phyloP scores from a whole-genome alignment of 2,888 invertebrate genomes.

The Scaptodrosophila latifasciaeformis region DNA sequence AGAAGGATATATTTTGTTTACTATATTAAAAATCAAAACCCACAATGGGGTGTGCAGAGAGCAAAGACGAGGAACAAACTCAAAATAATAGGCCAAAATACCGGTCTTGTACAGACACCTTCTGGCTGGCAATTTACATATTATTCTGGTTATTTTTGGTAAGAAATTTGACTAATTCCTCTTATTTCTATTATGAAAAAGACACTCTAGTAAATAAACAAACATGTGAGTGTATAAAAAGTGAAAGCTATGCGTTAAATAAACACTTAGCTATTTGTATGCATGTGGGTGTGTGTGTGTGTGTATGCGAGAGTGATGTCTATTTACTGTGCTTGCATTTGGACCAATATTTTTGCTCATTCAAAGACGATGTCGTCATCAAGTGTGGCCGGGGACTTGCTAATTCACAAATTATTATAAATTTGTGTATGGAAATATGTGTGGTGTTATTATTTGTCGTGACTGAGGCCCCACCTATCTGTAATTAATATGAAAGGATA shows the following conservation, averaged over 20 bases:
- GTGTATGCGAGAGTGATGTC: too few relatives aligned
- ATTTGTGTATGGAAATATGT: too few relatives aligned
- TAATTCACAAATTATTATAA: too few relatives aligned
- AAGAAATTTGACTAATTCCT: constrained; percentile 56
- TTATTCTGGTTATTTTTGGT: constrained; percentile 91
- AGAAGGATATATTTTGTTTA: constrained; percentile 1
- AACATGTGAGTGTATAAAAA: constrained; percentile 25
- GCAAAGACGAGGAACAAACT: constrained; percentile 77
- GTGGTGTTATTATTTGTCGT: too few relatives aligned
- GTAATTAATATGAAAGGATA: constrained; percentile 1
- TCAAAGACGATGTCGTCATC: neutral
- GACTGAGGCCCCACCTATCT: neutral
- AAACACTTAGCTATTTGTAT: neutral
- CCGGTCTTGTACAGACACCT: constrained; percentile 88
- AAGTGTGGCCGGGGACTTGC: constrained; percentile 14
- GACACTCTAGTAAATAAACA: neutral
- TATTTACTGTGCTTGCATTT: too few relatives aligned
- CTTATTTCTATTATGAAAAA: neutral
- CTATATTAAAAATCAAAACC: constrained; percentile 2
- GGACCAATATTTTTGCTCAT: constrained; percentile 5
- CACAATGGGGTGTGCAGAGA: constrained; percentile 81
- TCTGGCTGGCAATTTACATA: constrained; percentile 87
- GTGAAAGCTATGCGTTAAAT: constrained; percentile 27
- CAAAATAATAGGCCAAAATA: constrained; percentile 76
- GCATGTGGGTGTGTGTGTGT: neutral